Base-by-base conservation (phyloP, 2,797 vertebrate genomes). In the Nyctalus aviator region DNA sequence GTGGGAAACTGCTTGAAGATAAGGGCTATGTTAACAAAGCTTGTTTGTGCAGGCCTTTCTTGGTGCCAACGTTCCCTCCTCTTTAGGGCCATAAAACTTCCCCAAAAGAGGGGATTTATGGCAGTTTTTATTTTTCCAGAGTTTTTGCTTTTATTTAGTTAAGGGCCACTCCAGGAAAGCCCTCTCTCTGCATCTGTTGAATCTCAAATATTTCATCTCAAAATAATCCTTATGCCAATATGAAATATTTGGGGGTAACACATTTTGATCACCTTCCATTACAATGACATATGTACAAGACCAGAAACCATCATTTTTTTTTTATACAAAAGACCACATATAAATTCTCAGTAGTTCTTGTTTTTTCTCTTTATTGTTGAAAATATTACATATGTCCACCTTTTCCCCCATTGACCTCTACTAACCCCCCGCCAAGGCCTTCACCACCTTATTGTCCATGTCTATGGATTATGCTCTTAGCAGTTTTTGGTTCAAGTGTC, bases 151-250 rank as follows among this genome's bases (percentile, higher is more conserved):
- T 93, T 82, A 85, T 37, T 83, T 57, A 90, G 48, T 81, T 75
- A 55, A 66, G 62, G 32, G 21, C 69, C 48, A 15, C 41, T 88
- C 64, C 21, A 21, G 25, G 35, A 92, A 72, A 68, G 55, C 13
- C 20, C 68, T 77, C 69, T 84, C 91, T 84, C 79, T 35, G 55
- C 46, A 84, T 94, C 18, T 87, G 84, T 81, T 87, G 83, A 95
- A 76, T 88, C 46, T 91, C 89, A 81, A 86, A 72, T n/a, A 53
- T 89, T 94, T 50, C 44, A 64, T 23, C 71, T 94, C 87, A 91
- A 87, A 96, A 94, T 95, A 91, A 96, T 72, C 50, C 32, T 75
- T 92, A 50, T 73, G 55, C 48, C 76, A 77, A 92, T 69, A 77
- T 64, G 27, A 23, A 57, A 68, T 59, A 46, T 81, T 91, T 79